Conservation (phyloP, 1,140 invertebrate genomes). For the Heliothis virescens region DNA sequence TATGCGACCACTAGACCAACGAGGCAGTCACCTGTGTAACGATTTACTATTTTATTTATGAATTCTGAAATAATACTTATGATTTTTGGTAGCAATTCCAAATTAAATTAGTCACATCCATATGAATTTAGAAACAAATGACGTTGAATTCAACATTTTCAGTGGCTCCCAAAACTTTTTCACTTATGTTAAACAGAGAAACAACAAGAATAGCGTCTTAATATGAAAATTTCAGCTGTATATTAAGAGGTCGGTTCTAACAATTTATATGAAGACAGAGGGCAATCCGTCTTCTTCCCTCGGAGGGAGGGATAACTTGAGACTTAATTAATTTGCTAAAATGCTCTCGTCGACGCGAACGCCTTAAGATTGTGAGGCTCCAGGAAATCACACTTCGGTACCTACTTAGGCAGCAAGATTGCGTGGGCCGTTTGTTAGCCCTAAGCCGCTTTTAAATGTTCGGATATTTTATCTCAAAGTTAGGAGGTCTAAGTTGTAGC, state of each 20-base stretch:
- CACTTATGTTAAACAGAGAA: not conserved
- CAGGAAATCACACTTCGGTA: constrained; percentile 39
- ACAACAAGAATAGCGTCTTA: not conserved
- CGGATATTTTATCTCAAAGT: not conserved
- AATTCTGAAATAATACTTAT: too few relatives aligned
- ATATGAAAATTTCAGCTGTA: constrained; percentile 15
- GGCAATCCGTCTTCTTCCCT: constrained; percentile 47
- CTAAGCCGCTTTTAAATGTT: constrained; percentile 22
- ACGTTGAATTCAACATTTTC: not conserved
- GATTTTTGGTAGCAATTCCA: too few relatives aligned
- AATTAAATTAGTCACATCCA: too few relatives aligned
- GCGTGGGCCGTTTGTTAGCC: not conserved
- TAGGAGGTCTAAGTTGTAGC: not conserved
- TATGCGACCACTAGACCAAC: too few relatives aligned
- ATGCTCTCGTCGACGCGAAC: constrained; percentile 17
- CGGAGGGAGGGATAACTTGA: constrained; percentile 39
- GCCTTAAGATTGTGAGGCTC: constrained; percentile 34
- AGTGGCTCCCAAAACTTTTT: not conserved
- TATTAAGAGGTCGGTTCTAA: constrained; percentile 33
- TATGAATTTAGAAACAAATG: not conserved
- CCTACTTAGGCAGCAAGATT: constrained; percentile 10
- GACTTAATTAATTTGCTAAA: constrained; percentile 54
- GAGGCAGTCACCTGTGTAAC: too few relatives aligned
- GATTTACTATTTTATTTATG: too few relatives aligned
- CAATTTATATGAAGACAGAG: constrained; percentile 45